Conservation (phyloP, 2,888 invertebrate species). For the Chymomyza procnemis region DNA sequence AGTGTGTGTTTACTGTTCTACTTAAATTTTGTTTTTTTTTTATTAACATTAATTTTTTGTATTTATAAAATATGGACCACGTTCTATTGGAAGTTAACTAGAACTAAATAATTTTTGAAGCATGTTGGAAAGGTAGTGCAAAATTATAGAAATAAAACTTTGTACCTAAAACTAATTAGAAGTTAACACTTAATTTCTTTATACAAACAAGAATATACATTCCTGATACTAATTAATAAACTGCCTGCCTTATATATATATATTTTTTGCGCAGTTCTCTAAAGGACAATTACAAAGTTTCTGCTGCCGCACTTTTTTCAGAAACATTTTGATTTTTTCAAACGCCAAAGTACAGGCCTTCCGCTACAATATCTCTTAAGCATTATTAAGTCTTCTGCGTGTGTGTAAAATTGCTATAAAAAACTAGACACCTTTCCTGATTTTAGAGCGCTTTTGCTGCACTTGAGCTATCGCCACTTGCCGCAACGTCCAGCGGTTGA, state of each 20-base stretch:
- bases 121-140: background rate
- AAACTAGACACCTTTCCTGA: constrained; percentile 38
- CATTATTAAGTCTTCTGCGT: constrained; percentile 67
- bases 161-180: constrained; percentile 54
- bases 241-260: background rate
- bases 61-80: background rate
- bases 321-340: constrained; percentile 45
- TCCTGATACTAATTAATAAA: background rate
- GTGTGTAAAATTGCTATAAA: constrained; percentile 68
- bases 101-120: constrained; percentile 14
- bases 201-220: constrained; percentile 40
- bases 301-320: background rate
- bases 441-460: constrained; percentile 12
- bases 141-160: constrained; percentile 52
- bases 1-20: background rate
- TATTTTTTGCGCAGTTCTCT: background rate
- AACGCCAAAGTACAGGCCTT: constrained; percentile 14
- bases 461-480: constrained; percentile 12
- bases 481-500: constrained; percentile 48
- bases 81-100: background rate
- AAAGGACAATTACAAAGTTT: background rate
- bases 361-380: constrained; percentile 46
- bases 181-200: constrained; percentile 67
- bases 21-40: background rate
- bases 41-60: background rate